Evolutionary conservation across 2,113 vertebrate genomes (phyloP), one percentile per base, ranked within the genome.

Genomic region (Crypturellus undulatus): DNA sequence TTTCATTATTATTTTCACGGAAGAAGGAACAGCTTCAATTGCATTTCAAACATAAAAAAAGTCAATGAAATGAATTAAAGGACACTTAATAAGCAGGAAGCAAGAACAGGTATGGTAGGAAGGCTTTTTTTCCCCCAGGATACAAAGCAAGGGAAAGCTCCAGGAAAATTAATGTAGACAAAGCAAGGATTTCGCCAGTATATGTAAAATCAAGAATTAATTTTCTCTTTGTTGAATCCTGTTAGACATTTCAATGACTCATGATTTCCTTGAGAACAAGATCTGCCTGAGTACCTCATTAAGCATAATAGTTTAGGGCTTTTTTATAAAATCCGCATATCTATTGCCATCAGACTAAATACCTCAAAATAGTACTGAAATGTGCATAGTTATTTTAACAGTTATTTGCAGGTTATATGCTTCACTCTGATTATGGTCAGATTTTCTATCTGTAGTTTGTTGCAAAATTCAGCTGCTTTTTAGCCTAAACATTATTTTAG

Each of bases 41-140:
- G 3, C 25, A 75, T 95, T 96, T 95, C 43, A 91, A 28, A 64
- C 10, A 64, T n/a, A 32, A 47, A 84, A 59, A 68, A 52, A 20
- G 42, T 62, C 51, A 91, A 8, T 54, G 64, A 90, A 97, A 93
- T 83, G 72, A 97, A 91, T 52, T 92, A 84, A 91, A 49, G 91
- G n/a, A 70, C 18, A 72, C n/a, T 92, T 96, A 94, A 80, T 92
- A 58, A 97, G 22, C 26, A 67, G 62, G 79, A 75, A 87, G 82
- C 14, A 87, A n/a, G 65, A 93, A 95, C n/a, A 54, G 4, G 36
- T 75, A 77, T 2, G 3, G 42, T 73, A 91, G 47, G 70, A 79
- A 79, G 26, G 54, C 77, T 54, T 58, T 60, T n/a, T 67, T 54
- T 75, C 38, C 75, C 45, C 87, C 59, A 69, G 34, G 34, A 87